Conservation (phyloP, 2,797 vertebrate genomes). For the Labeo calbasu region DNA sequence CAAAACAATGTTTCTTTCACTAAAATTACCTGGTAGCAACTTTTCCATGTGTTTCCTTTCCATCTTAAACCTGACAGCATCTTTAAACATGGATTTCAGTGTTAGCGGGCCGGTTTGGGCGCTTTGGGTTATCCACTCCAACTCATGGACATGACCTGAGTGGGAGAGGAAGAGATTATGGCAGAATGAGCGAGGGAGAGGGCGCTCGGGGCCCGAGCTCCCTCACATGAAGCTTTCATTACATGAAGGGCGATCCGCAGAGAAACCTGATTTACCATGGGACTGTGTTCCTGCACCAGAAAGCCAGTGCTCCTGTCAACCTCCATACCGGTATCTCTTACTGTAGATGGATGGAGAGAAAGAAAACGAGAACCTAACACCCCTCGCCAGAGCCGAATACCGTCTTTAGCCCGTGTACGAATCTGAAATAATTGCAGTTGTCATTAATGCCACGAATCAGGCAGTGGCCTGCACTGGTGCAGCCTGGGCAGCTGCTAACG, state of each 20-base stretch:
- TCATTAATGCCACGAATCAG: slow-evolving; percentile 73
- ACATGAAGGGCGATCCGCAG: slow-evolving; percentile 58
- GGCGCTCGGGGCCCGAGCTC: slow-evolving; percentile 56
- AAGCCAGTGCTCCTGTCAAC: slow-evolving; percentile 56
- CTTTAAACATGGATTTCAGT: slow-evolving; percentile 50
- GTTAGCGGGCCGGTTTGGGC: slow-evolving; percentile 33
- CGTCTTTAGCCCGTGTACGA: slow-evolving; percentile 56
- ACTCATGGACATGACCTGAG: slow-evolving; percentile 55
- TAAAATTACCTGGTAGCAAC: slow-evolving; percentile 19
- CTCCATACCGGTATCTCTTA: slow-evolving; percentile 55
- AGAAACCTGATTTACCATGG: slow-evolving; percentile 53
- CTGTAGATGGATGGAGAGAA: slow-evolving; percentile 43
- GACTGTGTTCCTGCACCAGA: slow-evolving; percentile 51
- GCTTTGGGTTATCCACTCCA: slow-evolving; percentile 51
- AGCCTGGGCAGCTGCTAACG: slow-evolving; percentile 69
- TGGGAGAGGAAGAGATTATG: slow-evolving; percentile 58
- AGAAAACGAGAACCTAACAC: slow-evolving; percentile 25
- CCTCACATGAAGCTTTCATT: slow-evolving; percentile 64
- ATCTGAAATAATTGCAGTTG: slow-evolving; percentile 71
- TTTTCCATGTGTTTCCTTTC: slow-evolving; percentile 1
- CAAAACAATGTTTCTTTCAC: slow-evolving; percentile 30
- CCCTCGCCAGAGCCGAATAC: slow-evolving; percentile 21
- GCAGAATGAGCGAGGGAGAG: slow-evolving; percentile 53
- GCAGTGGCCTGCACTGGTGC: slow-evolving; percentile 73
- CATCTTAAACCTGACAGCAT: slow-evolving; percentile 37